A percentile compares a stretch with the other conserved stretches of the same genome.
phyloP scores from a whole-genome alignment of 2,113 vertebrate genomes.

The Sminthopsis crassicaudata region DNA sequence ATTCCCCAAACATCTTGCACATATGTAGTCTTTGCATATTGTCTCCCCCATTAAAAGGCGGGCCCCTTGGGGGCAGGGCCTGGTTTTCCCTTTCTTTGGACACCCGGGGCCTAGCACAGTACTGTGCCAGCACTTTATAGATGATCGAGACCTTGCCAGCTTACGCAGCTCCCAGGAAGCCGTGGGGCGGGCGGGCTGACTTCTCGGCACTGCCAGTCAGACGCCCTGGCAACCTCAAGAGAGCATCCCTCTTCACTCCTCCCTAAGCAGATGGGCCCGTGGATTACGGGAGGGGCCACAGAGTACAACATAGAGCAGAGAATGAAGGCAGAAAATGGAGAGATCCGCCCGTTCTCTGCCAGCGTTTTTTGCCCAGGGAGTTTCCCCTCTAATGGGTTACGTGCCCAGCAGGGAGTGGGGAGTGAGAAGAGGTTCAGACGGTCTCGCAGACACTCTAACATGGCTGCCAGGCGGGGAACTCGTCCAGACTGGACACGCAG shows the following conservation, averaged over 20 bases:
- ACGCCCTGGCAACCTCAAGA: not conserved
- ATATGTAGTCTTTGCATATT: too few species aligned
- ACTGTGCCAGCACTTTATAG: not conserved
- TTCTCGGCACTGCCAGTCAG: not conserved
- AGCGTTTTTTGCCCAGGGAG: not conserved
- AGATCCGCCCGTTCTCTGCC: not conserved
- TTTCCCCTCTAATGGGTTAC: not conserved
- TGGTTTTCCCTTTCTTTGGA: not conserved
- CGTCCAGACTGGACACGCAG: not conserved
- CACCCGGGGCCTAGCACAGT: not conserved
- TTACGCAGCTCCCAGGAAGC: not conserved
- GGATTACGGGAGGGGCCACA: not conserved
- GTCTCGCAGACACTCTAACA: not conserved
- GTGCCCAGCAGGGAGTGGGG: not conserved
- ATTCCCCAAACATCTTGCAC: not conserved
- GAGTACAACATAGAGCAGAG: not conserved
- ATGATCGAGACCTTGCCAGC: not conserved
- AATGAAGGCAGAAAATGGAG: not conserved
- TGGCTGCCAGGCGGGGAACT: not conserved
- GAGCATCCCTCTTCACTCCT: not conserved
- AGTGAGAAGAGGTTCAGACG: not conserved
- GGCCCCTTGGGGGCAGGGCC: not conserved
- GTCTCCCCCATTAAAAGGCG: not conserved
- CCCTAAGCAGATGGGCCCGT: not conserved
- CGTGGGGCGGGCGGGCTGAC: not conserved